phyloP scores from a whole-genome alignment of 2,113 vertebrate species.

The Turnix velox region DNA sequence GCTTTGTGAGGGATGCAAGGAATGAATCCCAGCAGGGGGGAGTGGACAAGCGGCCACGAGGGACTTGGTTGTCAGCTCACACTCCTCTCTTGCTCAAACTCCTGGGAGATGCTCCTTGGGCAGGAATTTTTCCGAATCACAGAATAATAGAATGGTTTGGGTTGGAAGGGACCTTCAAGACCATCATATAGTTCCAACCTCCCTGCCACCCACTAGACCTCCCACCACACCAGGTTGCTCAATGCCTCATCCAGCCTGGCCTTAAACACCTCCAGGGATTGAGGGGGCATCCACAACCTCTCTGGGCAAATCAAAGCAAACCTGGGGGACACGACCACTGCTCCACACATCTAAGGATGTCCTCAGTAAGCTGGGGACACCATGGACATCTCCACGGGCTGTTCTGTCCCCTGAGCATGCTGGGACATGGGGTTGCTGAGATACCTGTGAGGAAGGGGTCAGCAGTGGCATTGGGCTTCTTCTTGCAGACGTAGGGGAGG shows the following conservation, averaged over 20 bases:
- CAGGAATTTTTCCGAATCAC: not conserved
- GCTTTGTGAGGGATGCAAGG: too few relatives aligned
- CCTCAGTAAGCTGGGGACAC: not conserved
- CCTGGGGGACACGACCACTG: not conserved
- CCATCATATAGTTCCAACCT: too few relatives aligned
- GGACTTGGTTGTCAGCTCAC: not conserved
- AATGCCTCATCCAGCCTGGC: too few relatives aligned
- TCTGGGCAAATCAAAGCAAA: not conserved
- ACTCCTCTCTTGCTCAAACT: not conserved
- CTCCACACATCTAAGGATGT: not conserved
- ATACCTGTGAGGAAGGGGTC: slow-evolving; percentile 80
- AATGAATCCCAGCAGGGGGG: not conserved
- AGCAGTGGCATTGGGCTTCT: slow-evolving; percentile 84
- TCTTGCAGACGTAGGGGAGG: slow-evolving; percentile 93
- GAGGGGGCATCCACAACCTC: too few relatives aligned
- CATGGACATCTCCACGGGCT: not conserved
- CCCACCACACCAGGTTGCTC: too few relatives aligned
- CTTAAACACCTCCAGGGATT: too few relatives aligned
- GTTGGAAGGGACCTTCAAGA: too few relatives aligned
- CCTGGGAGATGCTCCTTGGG: rapidly evolving
- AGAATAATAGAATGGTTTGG: too few relatives aligned
- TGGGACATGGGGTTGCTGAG: too few relatives aligned
- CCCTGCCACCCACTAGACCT: too few relatives aligned
- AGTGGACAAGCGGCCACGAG: not conserved
- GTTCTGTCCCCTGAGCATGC: not conserved